Evolutionary conservation across 1,140 invertebrate genomes (phyloP).

Genomic region (Agrilus planipennis): DNA sequence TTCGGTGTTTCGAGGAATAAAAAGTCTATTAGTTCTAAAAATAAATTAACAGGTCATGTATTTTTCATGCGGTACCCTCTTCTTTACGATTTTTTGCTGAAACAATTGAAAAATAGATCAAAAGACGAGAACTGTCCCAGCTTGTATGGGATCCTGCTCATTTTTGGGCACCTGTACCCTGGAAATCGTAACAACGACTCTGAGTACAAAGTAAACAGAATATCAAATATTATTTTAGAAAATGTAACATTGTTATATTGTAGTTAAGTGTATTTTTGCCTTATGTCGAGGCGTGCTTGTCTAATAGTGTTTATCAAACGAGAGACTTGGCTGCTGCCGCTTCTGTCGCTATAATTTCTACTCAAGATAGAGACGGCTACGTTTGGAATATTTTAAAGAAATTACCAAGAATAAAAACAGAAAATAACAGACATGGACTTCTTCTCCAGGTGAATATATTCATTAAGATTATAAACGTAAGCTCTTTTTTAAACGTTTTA

Average conservation of each 20-base stretch:
- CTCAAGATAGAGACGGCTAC: too few species aligned
- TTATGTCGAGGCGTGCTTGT: conserved; percentile 38
- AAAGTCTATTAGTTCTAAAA: conserved; percentile 56
- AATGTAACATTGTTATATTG: conserved; percentile 15
- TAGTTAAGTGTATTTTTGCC: conserved; percentile 35
- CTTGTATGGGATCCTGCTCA: conserved; percentile 66
- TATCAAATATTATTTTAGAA: conserved; percentile 6
- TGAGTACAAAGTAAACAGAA: not conserved
- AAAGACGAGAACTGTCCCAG: conserved; percentile 30
- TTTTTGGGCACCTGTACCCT: conserved; percentile 63
- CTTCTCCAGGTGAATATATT: conserved; percentile 38
- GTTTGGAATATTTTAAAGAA: conserved; percentile 22
- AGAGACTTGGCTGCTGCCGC: conserved; percentile 55
- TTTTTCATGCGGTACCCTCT: conserved; percentile 79
- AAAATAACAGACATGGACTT: conserved; percentile 42
- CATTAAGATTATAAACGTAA: too few species aligned
- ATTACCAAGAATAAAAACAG: conserved; percentile 27
- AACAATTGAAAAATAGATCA: conserved; percentile 45
- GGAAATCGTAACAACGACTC: not conserved
- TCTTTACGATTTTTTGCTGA: conserved; percentile 65
- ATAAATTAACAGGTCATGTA: conserved; percentile 61
- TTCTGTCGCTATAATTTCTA: conserved; percentile 46
- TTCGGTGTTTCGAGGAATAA: conserved; percentile 75
- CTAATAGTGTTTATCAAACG: conserved; percentile 48
- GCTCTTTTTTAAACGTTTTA: too few species aligned